Conservation (phyloP, 2,113 vertebrate genomes). For the Deroptyus accipitrinus region DNA sequence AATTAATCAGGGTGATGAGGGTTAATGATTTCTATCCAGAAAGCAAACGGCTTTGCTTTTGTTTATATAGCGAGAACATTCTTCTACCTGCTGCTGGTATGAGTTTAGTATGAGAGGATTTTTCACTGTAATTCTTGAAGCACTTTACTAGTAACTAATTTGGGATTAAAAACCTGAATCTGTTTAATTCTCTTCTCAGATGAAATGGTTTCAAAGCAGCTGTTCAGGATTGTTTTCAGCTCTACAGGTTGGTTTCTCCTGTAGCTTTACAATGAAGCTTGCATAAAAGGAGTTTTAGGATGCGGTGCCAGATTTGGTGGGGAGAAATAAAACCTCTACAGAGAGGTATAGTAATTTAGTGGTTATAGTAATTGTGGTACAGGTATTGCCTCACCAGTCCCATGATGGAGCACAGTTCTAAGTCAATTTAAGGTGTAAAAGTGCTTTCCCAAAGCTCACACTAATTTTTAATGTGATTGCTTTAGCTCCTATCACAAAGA, state of each 20-base stretch:
- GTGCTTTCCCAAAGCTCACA: background rate
- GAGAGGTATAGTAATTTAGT: background rate
- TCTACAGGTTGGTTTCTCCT: background rate
- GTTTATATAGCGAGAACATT: background rate
- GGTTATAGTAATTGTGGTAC: background rate
- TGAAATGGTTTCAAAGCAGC: background rate
- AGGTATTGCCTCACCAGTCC: background rate
- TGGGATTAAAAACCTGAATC: background rate
- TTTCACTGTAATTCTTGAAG: background rate
- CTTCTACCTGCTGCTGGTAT: background rate
- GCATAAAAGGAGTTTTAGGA: background rate
- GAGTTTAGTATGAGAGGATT: background rate
- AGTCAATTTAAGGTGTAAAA: background rate
- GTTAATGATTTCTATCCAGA: conserved; percentile 55
- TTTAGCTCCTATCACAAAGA: background rate
- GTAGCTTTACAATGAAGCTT: background rate
- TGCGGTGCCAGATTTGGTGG: background rate
- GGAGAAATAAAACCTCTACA: background rate
- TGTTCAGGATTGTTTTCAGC: background rate
- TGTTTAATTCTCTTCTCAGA: background rate
- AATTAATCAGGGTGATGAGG: conserved; percentile 38
- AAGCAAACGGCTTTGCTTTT: conserved; percentile 31
- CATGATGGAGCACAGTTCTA: background rate
- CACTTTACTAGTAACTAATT: background rate
- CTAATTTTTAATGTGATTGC: background rate